Conservation (phyloP, 2,797 vertebrate genomes). For the Psittacula derbiana region DNA sequence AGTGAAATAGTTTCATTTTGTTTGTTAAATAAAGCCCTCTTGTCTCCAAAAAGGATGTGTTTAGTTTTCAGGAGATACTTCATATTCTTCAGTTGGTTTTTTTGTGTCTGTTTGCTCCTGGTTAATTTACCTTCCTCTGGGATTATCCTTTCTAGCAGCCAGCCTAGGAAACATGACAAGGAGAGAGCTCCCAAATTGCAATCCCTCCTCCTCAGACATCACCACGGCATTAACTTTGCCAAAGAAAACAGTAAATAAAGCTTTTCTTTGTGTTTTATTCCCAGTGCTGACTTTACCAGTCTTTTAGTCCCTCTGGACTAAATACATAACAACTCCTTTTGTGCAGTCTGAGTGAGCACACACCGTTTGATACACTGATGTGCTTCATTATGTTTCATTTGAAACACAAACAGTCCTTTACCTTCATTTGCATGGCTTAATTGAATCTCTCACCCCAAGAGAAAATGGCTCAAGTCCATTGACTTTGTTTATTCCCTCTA, state of each 20-base stretch:
- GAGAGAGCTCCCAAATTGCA: background rate
- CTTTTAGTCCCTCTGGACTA: background rate
- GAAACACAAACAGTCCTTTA: background rate
- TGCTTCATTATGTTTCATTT: background rate
- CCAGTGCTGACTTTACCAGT: background rate
- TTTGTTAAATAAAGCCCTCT: background rate
- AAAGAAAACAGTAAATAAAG: background rate
- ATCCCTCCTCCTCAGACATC: background rate
- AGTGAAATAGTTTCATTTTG: background rate
- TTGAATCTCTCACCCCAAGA: background rate
- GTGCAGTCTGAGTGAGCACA: background rate
- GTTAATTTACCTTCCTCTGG: background rate
- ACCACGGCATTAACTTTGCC: background rate
- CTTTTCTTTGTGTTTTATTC: background rate
- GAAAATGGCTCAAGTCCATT: background rate
- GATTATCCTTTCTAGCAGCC: background rate
- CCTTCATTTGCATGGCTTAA: background rate
- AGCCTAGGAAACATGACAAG: background rate
- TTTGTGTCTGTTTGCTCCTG: background rate
- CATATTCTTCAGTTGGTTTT: background rate
- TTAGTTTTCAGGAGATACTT: background rate
- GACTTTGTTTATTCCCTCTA: background rate
- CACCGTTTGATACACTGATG: background rate
- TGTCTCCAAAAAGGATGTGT: accelerated
- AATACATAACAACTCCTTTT: background rate